Conservation (phyloP, 92 coral and sea anemone genomes). For the Epizoanthus fatuus region DNA sequence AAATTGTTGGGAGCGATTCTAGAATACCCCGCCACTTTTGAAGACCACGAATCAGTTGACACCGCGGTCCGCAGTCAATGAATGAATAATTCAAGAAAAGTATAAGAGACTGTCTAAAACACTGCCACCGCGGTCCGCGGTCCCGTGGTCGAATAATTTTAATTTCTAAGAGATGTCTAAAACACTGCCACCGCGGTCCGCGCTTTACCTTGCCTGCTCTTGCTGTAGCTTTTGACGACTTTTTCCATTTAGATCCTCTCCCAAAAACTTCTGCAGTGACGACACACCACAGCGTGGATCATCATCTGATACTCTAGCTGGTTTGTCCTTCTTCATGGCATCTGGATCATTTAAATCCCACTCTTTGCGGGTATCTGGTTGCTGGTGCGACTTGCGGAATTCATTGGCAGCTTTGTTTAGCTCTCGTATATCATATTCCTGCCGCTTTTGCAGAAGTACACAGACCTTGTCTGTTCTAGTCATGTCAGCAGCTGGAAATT, state of each 20-base stretch:
- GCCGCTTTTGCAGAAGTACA: slow-evolving; percentile 91
- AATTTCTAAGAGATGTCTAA: too few species aligned
- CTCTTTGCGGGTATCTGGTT: slow-evolving; percentile 88
- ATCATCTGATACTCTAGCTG: slow-evolving; percentile 98
- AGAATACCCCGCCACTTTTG: too few species aligned
- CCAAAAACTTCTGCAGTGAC: slow-evolving; percentile 94
- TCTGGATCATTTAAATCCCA: slow-evolving; percentile 99
- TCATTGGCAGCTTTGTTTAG: slow-evolving; percentile 90
- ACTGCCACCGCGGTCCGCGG: too few species aligned
- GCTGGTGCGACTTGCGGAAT: slow-evolving; percentile 88
- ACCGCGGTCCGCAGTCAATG: too few species aligned
- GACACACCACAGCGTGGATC: slow-evolving; percentile 97
- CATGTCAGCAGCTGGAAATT: slow-evolving; percentile 90
- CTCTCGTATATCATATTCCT: slow-evolving; percentile 96
- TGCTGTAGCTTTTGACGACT: slow-evolving; percentile 89
- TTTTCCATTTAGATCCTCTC: slow-evolving; percentile 94
- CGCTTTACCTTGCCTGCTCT: slow-evolving; percentile 94
- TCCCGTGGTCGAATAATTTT: too few species aligned
- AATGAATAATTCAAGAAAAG: too few species aligned
- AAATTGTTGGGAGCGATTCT: too few species aligned
- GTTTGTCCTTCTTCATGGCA: slow-evolving; percentile 94
- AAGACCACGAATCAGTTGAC: too few species aligned
- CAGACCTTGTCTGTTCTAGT: slow-evolving; percentile 95
- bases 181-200: too few species aligned
- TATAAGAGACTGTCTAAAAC: too few species aligned